Evolutionary conservation across 1,140 invertebrate genomes (phyloP).

Genomic region (Radopholus similis): DNA sequence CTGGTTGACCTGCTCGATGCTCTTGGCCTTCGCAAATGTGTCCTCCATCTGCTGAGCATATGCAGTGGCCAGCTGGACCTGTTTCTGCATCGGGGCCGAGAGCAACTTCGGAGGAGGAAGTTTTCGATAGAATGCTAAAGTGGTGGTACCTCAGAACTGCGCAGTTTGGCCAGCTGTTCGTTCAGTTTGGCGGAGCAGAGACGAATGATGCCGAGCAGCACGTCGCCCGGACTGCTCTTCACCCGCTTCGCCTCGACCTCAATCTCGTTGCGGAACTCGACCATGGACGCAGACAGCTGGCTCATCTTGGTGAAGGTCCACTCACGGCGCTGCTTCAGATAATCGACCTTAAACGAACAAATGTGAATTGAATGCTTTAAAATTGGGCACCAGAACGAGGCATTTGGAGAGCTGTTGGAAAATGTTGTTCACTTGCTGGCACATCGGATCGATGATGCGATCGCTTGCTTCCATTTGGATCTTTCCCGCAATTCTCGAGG

Average conservation of each 20-base stretch:
- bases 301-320: conserved; percentile 23
- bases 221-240: conserved; percentile 8
- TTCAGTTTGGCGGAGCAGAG: conserved; percentile 9
- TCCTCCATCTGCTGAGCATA: background rate
- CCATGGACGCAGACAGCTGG: background rate
- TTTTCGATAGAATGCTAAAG: background rate
- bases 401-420: conserved; percentile 18
- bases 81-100: background rate
- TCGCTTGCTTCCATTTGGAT: conserved; percentile 1
- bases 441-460: conserved; percentile 15
- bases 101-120: background rate
- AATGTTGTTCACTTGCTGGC: background rate
- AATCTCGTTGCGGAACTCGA: conserved; percentile 11
- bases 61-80: background rate
- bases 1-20: background rate
- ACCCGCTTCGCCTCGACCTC: conserved; percentile 8
- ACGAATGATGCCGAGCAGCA: conserved; percentile 17
- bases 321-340: conserved; percentile 4
- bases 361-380: background rate
- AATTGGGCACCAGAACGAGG: conserved; percentile 18
- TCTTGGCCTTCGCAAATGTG: background rate
- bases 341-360: conserved; percentile 17
- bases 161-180: conserved; percentile 1
- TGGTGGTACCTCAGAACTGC: conserved; percentile 5
- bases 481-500: conserved; percentile 23